Conservation (phyloP, 2,888 invertebrate genomes). For the Gari tellinella region DNA sequence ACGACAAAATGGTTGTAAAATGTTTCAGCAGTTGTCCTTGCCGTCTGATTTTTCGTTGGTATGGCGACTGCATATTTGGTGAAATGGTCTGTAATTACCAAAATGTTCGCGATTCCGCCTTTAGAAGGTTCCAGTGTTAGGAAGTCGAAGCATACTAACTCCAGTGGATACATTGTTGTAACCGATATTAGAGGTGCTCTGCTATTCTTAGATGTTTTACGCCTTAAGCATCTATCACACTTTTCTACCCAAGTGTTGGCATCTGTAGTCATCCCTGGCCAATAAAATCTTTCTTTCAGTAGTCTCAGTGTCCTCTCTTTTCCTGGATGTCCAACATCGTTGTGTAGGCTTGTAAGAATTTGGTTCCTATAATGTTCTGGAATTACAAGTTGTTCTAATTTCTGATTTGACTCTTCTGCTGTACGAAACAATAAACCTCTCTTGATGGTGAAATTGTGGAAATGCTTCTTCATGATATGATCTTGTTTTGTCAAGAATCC, state of each 20-base stretch:
- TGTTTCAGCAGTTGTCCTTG: constrained; percentile 30
- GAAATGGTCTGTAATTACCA: constrained; percentile 28
- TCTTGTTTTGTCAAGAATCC: not conserved
- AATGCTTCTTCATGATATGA: not conserved
- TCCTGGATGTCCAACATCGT: constrained; percentile 10
- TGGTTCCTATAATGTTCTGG: not conserved
- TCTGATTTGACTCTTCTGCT: not conserved
- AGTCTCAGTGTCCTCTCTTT: not conserved
- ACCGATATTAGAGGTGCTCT: constrained; percentile 13
- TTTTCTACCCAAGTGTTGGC: not conserved
- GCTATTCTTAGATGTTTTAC: not conserved
- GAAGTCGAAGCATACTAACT: constrained; percentile 11
- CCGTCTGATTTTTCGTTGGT: constrained; percentile 31
- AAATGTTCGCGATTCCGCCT: constrained; percentile 5
- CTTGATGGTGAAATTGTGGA: not conserved
- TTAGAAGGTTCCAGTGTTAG: constrained; percentile 8
- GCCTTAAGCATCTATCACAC: constrained; percentile 8
- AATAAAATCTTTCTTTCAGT: constrained; percentile 7
- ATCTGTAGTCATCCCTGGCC: constrained; percentile 5
- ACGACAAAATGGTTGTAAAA: constrained; percentile 25
- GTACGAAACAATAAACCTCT: not conserved
- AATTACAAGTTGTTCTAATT: not conserved
- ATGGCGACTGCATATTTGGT: constrained; percentile 23
- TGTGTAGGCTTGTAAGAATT: not conserved
- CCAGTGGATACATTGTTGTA: constrained; percentile 4